Percentiles rank a stretch among this genome's conserved stretches.
Conservation (phyloP, 2,797 vertebrate genomes). For the Podarcis lilfordi region DNA sequence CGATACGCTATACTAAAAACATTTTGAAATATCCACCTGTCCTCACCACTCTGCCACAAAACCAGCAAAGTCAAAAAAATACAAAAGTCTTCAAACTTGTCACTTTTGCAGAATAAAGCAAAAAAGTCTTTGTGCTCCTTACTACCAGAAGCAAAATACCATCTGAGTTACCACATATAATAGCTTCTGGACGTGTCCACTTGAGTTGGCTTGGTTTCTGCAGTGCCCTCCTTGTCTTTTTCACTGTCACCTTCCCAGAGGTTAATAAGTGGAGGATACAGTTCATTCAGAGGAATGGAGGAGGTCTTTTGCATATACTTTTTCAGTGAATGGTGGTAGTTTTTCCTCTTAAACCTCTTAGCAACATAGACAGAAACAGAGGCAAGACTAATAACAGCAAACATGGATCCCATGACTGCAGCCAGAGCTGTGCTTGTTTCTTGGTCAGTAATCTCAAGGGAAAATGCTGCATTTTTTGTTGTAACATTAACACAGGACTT, state of each 20-base stretch:
- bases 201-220: conserved; percentile 90
- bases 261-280: conserved; percentile 98
- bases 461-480: conserved; percentile 88
- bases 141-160: conserved; percentile 81
- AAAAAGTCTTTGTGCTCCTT: conserved; percentile 93
- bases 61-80: conserved; percentile 87
- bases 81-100: conserved; percentile 83
- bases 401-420: conserved; percentile 92
- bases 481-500: conserved; percentile 95
- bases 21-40: conserved; percentile 80
- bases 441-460: conserved; percentile 88
- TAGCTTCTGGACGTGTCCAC: conserved; percentile 99
- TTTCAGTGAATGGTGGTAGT: conserved; percentile 96
- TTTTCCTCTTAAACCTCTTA: conserved; percentile 96
- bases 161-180: conserved; percentile 95
- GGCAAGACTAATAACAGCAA: conserved; percentile 89
- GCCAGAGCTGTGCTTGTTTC: conserved; percentile 92
- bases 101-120: conserved; percentile 90
- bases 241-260: conserved; percentile 96
- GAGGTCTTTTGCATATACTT: conserved; percentile 99
- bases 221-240: conserved; percentile 93
- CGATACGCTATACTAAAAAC: conserved; percentile 90
- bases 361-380: conserved; percentile 87
- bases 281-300: conserved; percentile 94
- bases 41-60: conserved; percentile 77